Evolutionary conservation across 2,113 vertebrate species (phyloP).

Genomic region (Alexandromys fortis): DNA sequence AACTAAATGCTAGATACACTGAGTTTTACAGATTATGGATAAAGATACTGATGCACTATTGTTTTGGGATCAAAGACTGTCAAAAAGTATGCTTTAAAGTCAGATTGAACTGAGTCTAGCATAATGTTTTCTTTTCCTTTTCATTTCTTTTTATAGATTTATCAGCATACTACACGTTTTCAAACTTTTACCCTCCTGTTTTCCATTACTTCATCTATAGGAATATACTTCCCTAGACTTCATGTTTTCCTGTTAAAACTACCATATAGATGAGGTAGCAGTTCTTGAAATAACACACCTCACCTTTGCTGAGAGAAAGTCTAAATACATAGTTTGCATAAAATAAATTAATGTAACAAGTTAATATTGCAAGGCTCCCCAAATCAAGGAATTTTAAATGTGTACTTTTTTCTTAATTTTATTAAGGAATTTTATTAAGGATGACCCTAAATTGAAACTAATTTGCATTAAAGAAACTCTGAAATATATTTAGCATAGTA

Average conservation of each 20-base stretch:
- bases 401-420: no score
- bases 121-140: background rate
- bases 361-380: background rate
- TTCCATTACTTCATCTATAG: background rate
- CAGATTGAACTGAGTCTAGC: background rate
- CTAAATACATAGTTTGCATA: background rate
- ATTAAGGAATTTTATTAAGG: no score
- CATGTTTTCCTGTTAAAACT: conserved; percentile 18
- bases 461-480: no score
- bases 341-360: conserved; percentile 27
- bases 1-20: background rate
- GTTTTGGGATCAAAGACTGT: background rate
- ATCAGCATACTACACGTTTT: background rate
- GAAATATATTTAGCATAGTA: background rate
- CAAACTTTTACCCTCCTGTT: background rate
- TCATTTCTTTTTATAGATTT: background rate
- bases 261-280: background rate
- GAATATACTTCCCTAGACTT: background rate
- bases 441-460: no score
- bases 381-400: background rate
- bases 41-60: background rate
- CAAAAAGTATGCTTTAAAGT: background rate
- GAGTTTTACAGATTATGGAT: background rate
- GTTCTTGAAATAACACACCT: background rate
- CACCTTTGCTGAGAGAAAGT: background rate